Evolutionary conservation across 2,888 invertebrate species (phyloP), one percentile per base, ranked within the genome.

Genomic region (Drosophila parthenogenetica): DNA sequence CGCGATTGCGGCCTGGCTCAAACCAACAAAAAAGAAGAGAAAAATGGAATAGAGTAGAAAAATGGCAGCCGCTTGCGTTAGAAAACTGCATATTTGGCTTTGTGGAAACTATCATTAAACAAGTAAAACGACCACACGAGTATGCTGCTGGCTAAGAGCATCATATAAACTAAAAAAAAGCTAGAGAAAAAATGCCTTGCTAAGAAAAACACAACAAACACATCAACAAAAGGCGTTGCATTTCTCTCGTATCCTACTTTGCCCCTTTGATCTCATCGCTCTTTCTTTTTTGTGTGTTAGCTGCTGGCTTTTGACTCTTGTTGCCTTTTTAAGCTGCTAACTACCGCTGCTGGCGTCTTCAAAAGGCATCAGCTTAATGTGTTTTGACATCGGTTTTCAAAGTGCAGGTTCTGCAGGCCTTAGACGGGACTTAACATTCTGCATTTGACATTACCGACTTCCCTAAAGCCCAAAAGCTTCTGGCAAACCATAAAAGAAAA

Each of bases 101-200:
- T 75, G 79, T 51, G 70, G 72, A 53, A 80, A 84, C 87, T 87
- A 84, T 84, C 83, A 84, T 84, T 84, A 84, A 87, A 71, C 81
- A 75, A 79, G 72, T 62, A 76, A 80, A 76, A 70, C 80, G 67
- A 69, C 82, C 79, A 68, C 76, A 74, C 65, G 65, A 48, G 67
- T 49, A 55, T 77, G 64, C 57, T 55, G 65, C 35, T 46, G 32
- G 50, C 61, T 45, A 68, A 63, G 58, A 67, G 55, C 59, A 62
- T 50, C 50, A 65, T 55, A 42, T 57, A 53, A 32, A 62, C 50
- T 48, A 48, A 57, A 39, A 35, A 37, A 62, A 50, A 69, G 2
- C 22, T 22, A 22, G 54, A 67, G 25, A 42, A 19, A 42, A 40
- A 32, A 35, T 45, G 19, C 62, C n/a, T 50, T 35, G 45, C 39